These are phyloP conservation scores for Cordylochernes scorpioides DNA, from an alignment of 2,888 invertebrate genomes.

Conservation along the genomic window DNA sequence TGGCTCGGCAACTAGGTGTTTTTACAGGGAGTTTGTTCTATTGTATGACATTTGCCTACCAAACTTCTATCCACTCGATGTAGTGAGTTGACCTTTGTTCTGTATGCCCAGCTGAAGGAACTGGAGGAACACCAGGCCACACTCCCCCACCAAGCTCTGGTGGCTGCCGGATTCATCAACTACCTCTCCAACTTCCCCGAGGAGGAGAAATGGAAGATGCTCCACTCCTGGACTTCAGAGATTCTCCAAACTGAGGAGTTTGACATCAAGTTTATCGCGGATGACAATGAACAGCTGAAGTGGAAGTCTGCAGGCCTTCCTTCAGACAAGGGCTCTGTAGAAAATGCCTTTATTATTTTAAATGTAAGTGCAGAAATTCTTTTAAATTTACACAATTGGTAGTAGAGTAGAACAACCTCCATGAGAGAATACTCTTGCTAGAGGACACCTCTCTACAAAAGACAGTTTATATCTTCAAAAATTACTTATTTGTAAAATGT, in stretches of 20 bases:
- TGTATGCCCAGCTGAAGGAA: conserved; percentile 21
- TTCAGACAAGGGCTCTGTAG: conserved; percentile 43
- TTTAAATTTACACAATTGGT: conserved; percentile 4
- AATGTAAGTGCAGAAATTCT: conserved; percentile 29
- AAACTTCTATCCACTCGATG: no score
- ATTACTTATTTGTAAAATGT: no score
- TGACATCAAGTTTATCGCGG: conserved; percentile 32
- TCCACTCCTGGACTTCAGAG: no score
- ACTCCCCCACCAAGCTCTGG: conserved; percentile 35
- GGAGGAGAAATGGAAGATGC: conserved; percentile 29
- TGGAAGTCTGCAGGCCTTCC: conserved; percentile 68
- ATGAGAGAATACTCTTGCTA: no score
- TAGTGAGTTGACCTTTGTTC: no score
- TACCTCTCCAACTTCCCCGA: conserved; percentile 44
- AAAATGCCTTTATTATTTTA: conserved; percentile 51
- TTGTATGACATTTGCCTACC: no score
- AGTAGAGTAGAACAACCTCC: conserved; percentile 4
- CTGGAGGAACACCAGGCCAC: conserved; percentile 33
- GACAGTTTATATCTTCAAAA: no score
- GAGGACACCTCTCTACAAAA: no score
- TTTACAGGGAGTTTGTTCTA: no score
- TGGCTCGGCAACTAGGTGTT: no score
- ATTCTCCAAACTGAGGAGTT: conserved; percentile 24
- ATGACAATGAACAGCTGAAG: conserved; percentile 46
- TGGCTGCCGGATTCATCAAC: conserved; percentile 49